A percentile compares a stretch with the other conserved stretches of the same genome.
These are phyloP conservation scores for Dallia pectoralis DNA, from an alignment of 2,797 vertebrate genomes.

Conservation along the genomic window DNA sequence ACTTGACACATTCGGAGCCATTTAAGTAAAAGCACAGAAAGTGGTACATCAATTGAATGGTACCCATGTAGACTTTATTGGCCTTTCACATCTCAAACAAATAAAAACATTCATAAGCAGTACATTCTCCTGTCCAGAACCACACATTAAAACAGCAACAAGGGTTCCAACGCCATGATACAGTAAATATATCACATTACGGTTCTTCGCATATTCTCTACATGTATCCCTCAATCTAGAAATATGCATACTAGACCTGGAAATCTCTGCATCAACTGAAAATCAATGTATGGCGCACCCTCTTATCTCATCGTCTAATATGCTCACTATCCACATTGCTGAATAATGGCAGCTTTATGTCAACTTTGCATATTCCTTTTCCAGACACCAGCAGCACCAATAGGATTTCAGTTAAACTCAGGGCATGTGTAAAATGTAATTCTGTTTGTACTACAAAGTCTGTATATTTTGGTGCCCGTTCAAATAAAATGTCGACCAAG, in stretches of 20 bases:
- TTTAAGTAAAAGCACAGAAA: not conserved
- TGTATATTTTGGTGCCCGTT: not conserved
- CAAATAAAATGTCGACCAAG: not conserved
- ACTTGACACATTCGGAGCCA: not conserved
- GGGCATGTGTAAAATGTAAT: no score
- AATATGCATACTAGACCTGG: no score
- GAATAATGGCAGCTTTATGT: no score
- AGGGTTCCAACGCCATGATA: not conserved
- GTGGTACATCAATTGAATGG: slow-evolving; percentile 6
- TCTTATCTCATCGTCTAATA: no score
- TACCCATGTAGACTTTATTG: not conserved
- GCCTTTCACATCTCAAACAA: not conserved
- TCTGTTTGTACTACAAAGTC: not conserved
- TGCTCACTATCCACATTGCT: no score
- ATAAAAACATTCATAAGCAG: not conserved
- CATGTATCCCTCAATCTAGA: no score
- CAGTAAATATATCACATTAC: not conserved
- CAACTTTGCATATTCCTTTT: no score
- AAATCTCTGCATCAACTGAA: no score
- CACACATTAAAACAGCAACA: not conserved
- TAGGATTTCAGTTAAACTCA: no score
- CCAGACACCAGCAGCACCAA: no score
- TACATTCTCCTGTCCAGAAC: not conserved
- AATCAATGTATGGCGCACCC: no score
- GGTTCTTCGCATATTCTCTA: not conserved